phyloP scores from a whole-genome alignment of 2,113 vertebrate genomes.

The Otis tarda region DNA sequence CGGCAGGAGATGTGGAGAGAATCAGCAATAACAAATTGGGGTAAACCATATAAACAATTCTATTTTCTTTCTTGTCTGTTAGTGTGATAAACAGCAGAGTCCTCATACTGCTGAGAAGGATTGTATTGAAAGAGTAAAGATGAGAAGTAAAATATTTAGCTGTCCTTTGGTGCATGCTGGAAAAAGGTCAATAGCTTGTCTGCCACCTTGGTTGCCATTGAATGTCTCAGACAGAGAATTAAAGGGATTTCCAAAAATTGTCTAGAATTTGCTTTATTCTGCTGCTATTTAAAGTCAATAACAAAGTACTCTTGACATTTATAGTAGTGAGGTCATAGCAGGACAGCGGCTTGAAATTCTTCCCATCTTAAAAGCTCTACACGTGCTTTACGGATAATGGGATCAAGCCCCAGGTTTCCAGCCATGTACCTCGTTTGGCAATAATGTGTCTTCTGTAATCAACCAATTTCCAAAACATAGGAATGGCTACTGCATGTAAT shows the following conservation, averaged over 20 bases:
- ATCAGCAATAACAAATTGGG: neutral
- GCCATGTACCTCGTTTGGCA: accelerated
- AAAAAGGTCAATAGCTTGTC: neutral
- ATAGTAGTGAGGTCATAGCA: neutral
- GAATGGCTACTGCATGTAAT: neutral
- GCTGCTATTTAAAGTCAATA: neutral
- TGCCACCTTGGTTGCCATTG: neutral
- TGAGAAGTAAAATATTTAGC: neutral
- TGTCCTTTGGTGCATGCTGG: neutral
- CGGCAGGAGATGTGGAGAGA: neutral
- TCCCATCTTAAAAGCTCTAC: neutral
- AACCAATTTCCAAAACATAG: neutral
- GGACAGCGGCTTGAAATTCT: neutral
- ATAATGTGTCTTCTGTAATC: neutral
- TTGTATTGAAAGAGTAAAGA: neutral
- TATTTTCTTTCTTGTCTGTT: neutral
- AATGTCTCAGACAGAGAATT: neutral
- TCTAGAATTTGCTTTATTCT: neutral
- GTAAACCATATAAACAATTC: neutral
- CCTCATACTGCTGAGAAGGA: neutral
- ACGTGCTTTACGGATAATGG: neutral
- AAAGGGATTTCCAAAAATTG: neutral
- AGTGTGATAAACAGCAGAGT: neutral
- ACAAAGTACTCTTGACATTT: neutral
- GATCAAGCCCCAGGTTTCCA: neutral